These are phyloP conservation scores for Lates japonicus DNA, from an alignment of 2,797 vertebrate genomes.

Conservation along the genomic window DNA sequence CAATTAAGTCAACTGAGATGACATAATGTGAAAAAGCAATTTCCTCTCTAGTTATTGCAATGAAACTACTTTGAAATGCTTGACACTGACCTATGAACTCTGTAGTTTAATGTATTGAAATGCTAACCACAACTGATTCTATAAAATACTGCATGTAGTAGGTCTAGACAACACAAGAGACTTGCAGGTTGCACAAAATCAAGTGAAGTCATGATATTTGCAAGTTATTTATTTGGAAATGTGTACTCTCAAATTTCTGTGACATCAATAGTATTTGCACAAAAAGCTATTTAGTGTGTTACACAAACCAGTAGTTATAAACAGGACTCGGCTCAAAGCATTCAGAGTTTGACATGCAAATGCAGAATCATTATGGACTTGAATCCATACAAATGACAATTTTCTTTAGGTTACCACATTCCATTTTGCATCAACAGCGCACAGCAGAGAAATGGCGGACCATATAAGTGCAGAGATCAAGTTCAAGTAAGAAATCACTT, in stretches of 20 bases:
- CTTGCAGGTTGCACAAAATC: not conserved
- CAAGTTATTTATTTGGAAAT: slow-evolving; percentile 39
- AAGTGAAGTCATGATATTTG: not conserved
- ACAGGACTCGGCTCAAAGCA: not conserved
- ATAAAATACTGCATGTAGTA: not conserved
- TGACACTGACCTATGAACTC: not conserved
- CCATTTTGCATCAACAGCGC: not conserved
- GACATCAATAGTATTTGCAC: slow-evolving; percentile 1
- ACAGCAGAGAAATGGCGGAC: not conserved
- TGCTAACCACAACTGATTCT: too few relatives aligned
- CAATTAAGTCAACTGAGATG: not conserved
- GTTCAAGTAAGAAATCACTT: not conserved
- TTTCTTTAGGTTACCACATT: not conserved
- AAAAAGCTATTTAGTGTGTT: slow-evolving; percentile 8
- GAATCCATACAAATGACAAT: not conserved
- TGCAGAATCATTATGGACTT: not conserved
- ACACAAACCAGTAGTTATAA: not conserved
- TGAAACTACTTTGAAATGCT: not conserved
- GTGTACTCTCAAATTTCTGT: not conserved
- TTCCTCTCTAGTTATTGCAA: not conserved
- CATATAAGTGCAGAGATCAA: not conserved
- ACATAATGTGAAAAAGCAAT: not conserved
- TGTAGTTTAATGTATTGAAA: not conserved
- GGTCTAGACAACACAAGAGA: not conserved
- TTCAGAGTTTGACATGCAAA: slow-evolving; percentile 8